Base-by-base conservation (phyloP, 2,888 invertebrate species). In the Bruchidius siliquastri region DNA sequence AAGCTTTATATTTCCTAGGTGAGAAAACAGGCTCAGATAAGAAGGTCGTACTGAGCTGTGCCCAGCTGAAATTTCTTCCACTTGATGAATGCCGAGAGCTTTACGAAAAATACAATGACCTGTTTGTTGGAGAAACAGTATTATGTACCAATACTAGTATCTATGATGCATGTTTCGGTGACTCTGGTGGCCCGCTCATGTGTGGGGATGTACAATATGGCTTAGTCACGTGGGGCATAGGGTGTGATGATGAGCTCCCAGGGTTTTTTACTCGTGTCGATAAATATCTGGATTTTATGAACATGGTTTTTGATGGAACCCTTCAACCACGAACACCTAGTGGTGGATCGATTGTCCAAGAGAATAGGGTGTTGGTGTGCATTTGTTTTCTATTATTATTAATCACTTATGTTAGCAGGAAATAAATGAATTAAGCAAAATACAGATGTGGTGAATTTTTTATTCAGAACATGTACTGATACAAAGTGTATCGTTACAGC, bases 131-230 rank as follows among this genome's bases (percentile, higher is more conserved):
- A 13, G 49, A 49, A 1, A 49, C 49, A 13, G 8, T 49, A 1
- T 13, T 49, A 1, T 49, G 49, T 18, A 49, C 49, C 10, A 49
- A 49, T 13, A 49, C 49, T 13, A 49, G 6, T 13, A 13, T 1
- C 6, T 1, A 49, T 49, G 76, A 76, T 26, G 71, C 76, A 20
- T 76, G 76, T 21, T 22, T 69, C 0, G 76, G 76, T 22, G 76
- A 76, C 68, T 74, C 75, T 20, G 77, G 74, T n/a, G 75, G 73
- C 21, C 76, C 76, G 20, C 22, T 76, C 10, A 32, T 76, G n/a
- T 76, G 73, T 68, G 68, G 67, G 3, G 72, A 70, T 20, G 72
- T 71, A 20, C 76, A 74, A 49, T 71, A 70, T 67, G 76, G 76
- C n/a, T 70, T 76, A 20, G 74, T 76, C 18, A 72, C 73, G n/a